Evolutionary conservation across 2,888 invertebrate species (phyloP).

Genomic region (Volucella inanis): DNA sequence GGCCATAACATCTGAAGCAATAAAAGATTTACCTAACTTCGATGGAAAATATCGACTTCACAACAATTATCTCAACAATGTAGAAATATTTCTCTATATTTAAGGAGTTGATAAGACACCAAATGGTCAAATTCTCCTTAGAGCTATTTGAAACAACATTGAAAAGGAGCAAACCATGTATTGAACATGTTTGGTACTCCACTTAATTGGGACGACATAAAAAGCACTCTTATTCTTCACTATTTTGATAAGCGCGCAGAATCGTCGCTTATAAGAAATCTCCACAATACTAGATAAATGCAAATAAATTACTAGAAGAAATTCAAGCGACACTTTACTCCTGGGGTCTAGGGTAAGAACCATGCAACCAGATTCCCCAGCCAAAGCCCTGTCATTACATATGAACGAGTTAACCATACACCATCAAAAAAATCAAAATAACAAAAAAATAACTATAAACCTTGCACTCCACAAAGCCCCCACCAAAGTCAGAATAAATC

Average conservation of each 20-base stretch:
- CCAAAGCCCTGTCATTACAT: conserved; percentile 15
- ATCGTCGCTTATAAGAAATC: conserved; percentile 66
- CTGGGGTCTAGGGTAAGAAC: conserved; percentile 73
- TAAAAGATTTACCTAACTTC: too few species aligned
- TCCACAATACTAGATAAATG: too few species aligned
- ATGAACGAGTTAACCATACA: not conserved
- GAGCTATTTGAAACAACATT: conserved; percentile 70
- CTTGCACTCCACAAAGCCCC: not conserved
- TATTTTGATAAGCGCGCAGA: conserved; percentile 71
- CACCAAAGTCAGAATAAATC: too few species aligned
- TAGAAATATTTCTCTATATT: conserved; percentile 55
- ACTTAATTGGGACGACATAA: conserved; percentile 62
- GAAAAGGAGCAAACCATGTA: conserved; percentile 69
- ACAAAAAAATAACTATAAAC: too few species aligned
- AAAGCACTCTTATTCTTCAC: conserved; percentile 61
- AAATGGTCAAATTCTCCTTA: conserved; percentile 53
- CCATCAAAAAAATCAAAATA: not conserved
- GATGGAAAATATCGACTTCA: not conserved
- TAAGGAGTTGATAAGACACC: conserved; percentile 44
- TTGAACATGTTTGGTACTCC: conserved; percentile 70
- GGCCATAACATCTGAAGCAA: too few species aligned
- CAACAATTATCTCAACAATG: conserved; percentile 62
- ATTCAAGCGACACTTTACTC: conserved; percentile 68
- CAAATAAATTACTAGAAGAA: conserved; percentile 70
- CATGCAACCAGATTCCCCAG: conserved; percentile 63